Base-by-base conservation (phyloP, 2,888 invertebrate genomes). In the Andrena haemorrhoa region DNA sequence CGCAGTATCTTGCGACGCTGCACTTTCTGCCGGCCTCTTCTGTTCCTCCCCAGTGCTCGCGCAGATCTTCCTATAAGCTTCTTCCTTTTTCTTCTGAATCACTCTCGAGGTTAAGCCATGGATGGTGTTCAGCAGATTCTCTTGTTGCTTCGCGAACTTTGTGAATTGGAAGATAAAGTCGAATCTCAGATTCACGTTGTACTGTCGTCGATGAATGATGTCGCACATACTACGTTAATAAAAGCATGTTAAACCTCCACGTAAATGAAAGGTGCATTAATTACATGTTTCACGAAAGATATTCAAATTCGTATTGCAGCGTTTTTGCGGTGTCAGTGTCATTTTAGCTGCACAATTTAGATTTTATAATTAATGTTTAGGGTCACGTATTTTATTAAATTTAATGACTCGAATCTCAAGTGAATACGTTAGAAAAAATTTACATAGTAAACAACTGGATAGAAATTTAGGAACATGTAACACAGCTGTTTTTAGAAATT, bases 141-240 rank as follows among this genome's bases (percentile, higher is more conserved):
- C 88, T 86, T 95, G 95, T 29, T 94, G 85, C 65, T 93, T 93
- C 29, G 94, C 94, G 79, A 94, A 94, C n/a, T 91, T 93, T 0
- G 95, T 93, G 29, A 94, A 92, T 41, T 94, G 93, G 91, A 95
- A 95, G 0, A 95, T 80, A 12, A 94, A 84, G 61, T 95, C 94
- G 0, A 94, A 91, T 73, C 95, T 90, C 53, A 95, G 85, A 91
- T 94, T 93, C 2, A 95, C 72, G 85, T 95, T 94, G 87, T 94
- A 94, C 58, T 95, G 95, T 58, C 95, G 93, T 83, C 94, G 92
- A 85, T 95, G 95, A 12, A 95, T 90, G 66, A 95, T 95, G 83
- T 95, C 94, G 87, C 95, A 95, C 94, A 95, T 94, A 81, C 95
- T 95, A 82, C 58, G 23, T 29, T 35, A 16, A 26, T 23, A 35